Evolutionary conservation across 2,113 vertebrate species (phyloP).

Genomic region (Eulemur rufifrons): DNA sequence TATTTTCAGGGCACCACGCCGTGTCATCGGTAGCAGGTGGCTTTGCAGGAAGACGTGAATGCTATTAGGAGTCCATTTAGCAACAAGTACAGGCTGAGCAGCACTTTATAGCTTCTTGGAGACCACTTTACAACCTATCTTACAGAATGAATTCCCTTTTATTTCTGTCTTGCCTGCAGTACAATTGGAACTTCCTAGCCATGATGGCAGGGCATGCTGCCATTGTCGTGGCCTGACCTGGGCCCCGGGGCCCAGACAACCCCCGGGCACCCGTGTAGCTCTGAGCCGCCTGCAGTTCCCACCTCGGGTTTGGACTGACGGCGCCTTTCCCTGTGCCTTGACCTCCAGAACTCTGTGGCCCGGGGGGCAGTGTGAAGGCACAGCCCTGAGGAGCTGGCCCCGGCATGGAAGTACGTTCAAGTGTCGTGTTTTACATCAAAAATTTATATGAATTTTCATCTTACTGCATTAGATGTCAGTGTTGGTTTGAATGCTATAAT

Average conservation of each 20-base stretch:
- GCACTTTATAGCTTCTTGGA: neutral
- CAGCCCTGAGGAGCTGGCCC: fast-evolving
- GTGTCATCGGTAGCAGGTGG: fast-evolving
- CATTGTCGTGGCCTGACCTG: fast-evolving
- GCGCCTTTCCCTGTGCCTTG: fast-evolving
- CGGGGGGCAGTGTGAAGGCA: fast-evolving
- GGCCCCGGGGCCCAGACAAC: fast-evolving
- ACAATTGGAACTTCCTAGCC: neutral
- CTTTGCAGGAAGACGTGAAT: neutral
- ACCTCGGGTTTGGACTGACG: neutral
- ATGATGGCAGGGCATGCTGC: neutral
- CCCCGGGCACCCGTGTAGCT: fast-evolving
- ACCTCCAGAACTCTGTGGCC: fast-evolving
- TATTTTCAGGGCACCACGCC: fast-evolving
- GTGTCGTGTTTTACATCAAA: neutral
- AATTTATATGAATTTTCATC: neutral
- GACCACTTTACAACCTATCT: neutral
- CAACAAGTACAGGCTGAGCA: neutral
- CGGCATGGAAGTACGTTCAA: neutral
- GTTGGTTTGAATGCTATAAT: neutral
- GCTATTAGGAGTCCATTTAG: neutral
- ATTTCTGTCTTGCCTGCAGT: neutral
- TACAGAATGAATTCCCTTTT: neutral
- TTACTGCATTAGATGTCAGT: neutral
- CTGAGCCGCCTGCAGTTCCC: neutral